These are phyloP conservation scores for Cassiopea xamachana DNA, from an alignment of 30 jellyfish, hydroid and myxozoan species.

Conservation along the genomic window DNA sequence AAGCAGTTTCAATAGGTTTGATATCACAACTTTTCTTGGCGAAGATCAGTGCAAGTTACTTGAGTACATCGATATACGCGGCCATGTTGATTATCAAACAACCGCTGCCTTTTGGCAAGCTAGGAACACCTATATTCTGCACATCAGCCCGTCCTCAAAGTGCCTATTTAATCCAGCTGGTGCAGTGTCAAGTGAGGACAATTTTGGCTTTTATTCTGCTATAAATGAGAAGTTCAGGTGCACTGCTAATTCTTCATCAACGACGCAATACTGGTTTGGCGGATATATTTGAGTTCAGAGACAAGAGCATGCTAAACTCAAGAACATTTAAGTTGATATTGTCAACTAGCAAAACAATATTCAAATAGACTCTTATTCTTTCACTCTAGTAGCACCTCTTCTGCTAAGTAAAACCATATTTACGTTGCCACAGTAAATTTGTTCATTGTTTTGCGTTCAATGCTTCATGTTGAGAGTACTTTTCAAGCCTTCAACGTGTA, in stretches of 20 bases:
- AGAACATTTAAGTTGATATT: too few relatives aligned
- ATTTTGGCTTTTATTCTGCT: not conserved
- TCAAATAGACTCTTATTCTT: too few relatives aligned
- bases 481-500: too few relatives aligned
- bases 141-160: not conserved
- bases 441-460: too few relatives aligned
- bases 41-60: not conserved
- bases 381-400: too few relatives aligned
- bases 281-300: not conserved
- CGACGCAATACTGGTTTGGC: not conserved
- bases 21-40: constrained; percentile 8
- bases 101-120: constrained; percentile 2
- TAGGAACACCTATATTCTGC: not conserved
- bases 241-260: not conserved
- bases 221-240: not conserved
- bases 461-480: too few relatives aligned
- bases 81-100: not conserved
- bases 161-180: constrained; percentile 1
- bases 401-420: too few relatives aligned
- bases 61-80: constrained; percentile 6
- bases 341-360: too few relatives aligned
- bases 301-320: too few relatives aligned
- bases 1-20: constrained; percentile 1
- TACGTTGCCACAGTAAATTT: too few relatives aligned
- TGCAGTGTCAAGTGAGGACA: not conserved